Evolutionary conservation across 2,888 invertebrate genomes (phyloP).

Genomic region (Sesia bembeciformis): DNA sequence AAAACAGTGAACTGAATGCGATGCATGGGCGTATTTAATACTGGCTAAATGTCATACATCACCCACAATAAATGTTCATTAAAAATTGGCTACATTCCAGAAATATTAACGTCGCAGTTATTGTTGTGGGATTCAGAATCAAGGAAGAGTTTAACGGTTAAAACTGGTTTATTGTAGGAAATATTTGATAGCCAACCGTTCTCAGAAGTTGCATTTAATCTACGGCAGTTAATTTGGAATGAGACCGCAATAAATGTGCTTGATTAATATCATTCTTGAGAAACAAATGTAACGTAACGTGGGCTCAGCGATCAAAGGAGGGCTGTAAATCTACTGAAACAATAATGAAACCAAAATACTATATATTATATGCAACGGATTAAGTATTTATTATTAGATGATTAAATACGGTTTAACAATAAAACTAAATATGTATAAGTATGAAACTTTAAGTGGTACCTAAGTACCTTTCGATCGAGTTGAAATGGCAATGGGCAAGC

Average conservation of each 20-base stretch:
- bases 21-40: no score
- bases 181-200: constrained; percentile 66
- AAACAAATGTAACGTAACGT: constrained; percentile 55
- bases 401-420: background rate
- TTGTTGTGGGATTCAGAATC: constrained; percentile 38
- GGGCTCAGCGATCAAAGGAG: constrained; percentile 52
- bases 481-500: no score
- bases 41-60: constrained; percentile 6
- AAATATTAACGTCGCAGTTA: constrained; percentile 38
- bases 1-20: no score
- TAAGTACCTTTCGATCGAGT: no score
- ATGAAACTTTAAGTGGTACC: no score
- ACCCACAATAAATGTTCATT: constrained; percentile 45
- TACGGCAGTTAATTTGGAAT: constrained; percentile 56
- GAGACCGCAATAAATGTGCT: constrained; percentile 64
- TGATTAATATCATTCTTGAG: constrained; percentile 65
- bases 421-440: no score
- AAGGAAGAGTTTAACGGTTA: constrained; percentile 43
- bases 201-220: constrained; percentile 59
- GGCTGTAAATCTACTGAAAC: constrained; percentile 43
- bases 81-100: constrained; percentile 58
- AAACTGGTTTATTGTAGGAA: constrained; percentile 58
- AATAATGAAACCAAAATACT: constrained; percentile 10
- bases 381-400: background rate
- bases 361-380: background rate